Percentiles rank a stretch among this genome's conserved stretches.
phyloP scores from a whole-genome alignment of 2,113 vertebrate species.

The Asarcornis scutulata region DNA sequence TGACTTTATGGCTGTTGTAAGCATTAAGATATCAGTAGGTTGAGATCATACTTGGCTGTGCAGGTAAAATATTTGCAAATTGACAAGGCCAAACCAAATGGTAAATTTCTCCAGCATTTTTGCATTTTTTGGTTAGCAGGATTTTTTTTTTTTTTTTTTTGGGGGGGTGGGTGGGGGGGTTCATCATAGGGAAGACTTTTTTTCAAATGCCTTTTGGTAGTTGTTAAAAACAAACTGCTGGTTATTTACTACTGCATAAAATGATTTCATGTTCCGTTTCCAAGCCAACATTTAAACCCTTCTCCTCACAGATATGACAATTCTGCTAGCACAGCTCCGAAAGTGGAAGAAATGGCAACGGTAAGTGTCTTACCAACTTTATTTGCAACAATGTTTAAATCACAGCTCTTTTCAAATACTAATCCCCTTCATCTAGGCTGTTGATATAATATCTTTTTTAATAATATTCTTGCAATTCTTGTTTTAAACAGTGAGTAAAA shows the following conservation, averaged over 20 bases:
- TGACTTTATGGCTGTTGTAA: neutral
- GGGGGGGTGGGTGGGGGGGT: rapidly evolving
- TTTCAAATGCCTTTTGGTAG: neutral
- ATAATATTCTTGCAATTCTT: neutral
- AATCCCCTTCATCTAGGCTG: neutral
- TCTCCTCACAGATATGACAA: slow-evolving; percentile 66
- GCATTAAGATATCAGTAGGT: neutral
- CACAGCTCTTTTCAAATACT: neutral
- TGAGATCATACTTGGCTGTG: neutral
- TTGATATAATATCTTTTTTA: neutral
- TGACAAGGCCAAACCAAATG: neutral
- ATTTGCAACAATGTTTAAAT: neutral
- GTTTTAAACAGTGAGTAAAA: neutral
- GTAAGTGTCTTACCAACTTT: slow-evolving; percentile 56
- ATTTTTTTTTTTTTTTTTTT: neutral
- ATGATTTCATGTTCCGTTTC: neutral
- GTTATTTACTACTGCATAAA: neutral
- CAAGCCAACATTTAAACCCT: slow-evolving; percentile 55
- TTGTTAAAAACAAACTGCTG: neutral
- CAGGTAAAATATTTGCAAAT: neutral
- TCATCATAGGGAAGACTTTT: neutral
- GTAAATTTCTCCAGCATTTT: neutral
- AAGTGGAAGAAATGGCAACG: slow-evolving; percentile 58
- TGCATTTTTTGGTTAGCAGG: neutral
- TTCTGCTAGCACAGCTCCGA: neutral